phyloP scores from a whole-genome alignment of 2,797 vertebrate genomes.

The Rousettus madagascariensis region DNA sequence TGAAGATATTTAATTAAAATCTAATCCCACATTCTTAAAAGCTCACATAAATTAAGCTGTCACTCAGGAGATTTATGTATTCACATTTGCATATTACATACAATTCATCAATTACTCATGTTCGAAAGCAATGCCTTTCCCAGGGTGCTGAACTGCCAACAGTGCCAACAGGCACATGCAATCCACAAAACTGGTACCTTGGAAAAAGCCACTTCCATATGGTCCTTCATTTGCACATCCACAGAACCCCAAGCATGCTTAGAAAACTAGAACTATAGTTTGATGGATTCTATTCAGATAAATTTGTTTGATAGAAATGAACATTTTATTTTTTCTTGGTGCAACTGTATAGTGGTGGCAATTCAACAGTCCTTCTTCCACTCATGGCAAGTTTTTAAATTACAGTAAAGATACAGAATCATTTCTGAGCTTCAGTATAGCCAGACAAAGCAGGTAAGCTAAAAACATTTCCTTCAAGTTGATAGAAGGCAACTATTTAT shows the following conservation, averaged over 20 bases:
- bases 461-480: neutral
- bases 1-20: constrained; percentile 92
- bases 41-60: constrained; percentile 90
- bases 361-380: accelerated
- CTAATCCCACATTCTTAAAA: constrained; percentile 90
- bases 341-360: neutral
- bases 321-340: neutral
- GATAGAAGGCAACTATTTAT: neutral
- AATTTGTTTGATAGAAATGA: constrained; percentile 53
- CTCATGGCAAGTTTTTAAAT: neutral
- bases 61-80: constrained; percentile 90
- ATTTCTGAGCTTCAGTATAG: neutral
- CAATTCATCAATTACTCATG: constrained; percentile 90
- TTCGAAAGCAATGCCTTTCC: constrained; percentile 89
- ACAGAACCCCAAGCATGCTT: neutral
- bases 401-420: accelerated
- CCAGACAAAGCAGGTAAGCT: neutral
- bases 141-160: constrained; percentile 84
- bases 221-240: constrained; percentile 59
- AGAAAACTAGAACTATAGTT: neutral
- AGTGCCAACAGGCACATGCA: constrained; percentile 80
- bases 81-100: constrained; percentile 89
- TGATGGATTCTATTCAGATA: constrained; percentile 45
- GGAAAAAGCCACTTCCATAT: constrained; percentile 85
- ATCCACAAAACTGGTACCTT: constrained; percentile 72